phyloP scores from a whole-genome alignment of 2,888 invertebrate species.

The Alcis repandata region DNA sequence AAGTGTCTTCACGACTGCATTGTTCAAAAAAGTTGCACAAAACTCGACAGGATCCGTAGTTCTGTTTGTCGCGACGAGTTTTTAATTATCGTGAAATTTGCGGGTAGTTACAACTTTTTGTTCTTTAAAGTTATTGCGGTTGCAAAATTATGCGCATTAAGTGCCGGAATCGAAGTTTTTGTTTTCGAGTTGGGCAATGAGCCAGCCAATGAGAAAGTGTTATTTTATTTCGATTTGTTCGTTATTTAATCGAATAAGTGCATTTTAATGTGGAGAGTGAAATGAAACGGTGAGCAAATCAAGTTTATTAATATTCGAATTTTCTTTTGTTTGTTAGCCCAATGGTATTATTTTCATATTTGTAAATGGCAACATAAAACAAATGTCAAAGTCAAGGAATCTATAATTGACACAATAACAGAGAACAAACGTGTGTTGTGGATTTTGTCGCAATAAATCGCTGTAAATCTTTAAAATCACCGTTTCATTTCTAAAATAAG shows the following conservation, averaged over 20 bases:
- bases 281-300: not conserved
- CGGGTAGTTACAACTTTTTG: constrained; percentile 31
- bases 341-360: no score
- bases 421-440: no score
- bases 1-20: constrained; percentile 55
- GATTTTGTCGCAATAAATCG: no score
- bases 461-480: no score
- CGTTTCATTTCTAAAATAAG: no score
- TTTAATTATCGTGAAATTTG: constrained; percentile 44
- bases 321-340: not conserved
- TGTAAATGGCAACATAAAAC: no score
- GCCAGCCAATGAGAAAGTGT: constrained; percentile 16
- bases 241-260: constrained; percentile 1
- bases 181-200: constrained; percentile 20
- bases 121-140: constrained; percentile 28
- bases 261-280: not conserved
- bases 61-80: constrained; percentile 45
- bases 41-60: constrained; percentile 50
- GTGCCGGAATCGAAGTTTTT: constrained; percentile 23
- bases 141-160: constrained; percentile 24
- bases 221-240: constrained; percentile 12
- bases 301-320: not conserved
- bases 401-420: no score
- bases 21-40: constrained; percentile 51
- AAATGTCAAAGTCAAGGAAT: no score